Conservation (phyloP, 2,888 invertebrate genomes). For the Helleia helle region DNA sequence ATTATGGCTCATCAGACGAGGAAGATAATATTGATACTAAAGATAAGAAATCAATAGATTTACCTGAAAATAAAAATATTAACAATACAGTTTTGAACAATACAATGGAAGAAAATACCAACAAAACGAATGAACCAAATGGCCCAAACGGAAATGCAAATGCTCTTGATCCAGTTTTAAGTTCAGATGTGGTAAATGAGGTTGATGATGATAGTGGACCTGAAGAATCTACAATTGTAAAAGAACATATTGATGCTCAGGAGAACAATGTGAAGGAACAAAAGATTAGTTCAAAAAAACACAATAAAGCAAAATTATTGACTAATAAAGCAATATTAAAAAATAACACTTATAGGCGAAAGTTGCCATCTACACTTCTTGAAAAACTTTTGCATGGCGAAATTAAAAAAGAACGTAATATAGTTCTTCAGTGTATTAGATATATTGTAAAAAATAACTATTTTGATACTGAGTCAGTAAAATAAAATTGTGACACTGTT, state of each 20-base stretch:
- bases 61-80: constrained; percentile 2
- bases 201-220: constrained; percentile 62
- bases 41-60: not conserved
- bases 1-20: constrained; percentile 73
- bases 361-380: constrained; percentile 74
- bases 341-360: constrained; percentile 25
- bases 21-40: constrained; percentile 23
- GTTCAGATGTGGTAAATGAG: constrained; percentile 12
- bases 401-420: constrained; percentile 89
- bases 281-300: too few relatives aligned
- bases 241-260: constrained; percentile 18
- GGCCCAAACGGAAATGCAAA: not conserved
- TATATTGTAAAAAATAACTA: constrained; percentile 85
- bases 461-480: too few relatives aligned
- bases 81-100: not conserved
- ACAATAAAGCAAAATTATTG: constrained; percentile 20
- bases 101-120: constrained; percentile 7
- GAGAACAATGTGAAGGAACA: constrained; percentile 5
- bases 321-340: constrained; percentile 19
- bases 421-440: constrained; percentile 89
- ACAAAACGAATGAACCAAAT: not conserved
- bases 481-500: too few relatives aligned
- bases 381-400: constrained; percentile 83
- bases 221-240: constrained; percentile 55
- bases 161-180: too few relatives aligned